Conservation (phyloP, 2,113 vertebrate species). For the Calyptomena viridis region DNA sequence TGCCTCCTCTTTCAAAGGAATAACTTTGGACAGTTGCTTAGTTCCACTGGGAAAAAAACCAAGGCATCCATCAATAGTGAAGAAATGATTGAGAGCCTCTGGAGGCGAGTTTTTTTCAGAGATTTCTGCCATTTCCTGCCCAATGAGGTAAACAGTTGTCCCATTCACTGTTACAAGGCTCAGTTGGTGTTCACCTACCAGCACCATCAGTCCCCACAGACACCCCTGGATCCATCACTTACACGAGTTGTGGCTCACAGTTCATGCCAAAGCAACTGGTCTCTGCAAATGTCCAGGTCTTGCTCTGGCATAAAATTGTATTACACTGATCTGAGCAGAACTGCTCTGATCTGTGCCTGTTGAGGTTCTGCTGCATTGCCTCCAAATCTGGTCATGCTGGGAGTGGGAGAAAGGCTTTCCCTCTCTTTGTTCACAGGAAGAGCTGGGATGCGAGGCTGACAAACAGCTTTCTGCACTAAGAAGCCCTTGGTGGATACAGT, state of each 20-base stretch:
- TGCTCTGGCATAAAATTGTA: not conserved
- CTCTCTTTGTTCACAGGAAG: not conserved
- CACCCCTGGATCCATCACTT: not conserved
- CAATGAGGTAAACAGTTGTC: not conserved
- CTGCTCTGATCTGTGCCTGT: not conserved
- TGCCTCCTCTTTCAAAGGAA: not conserved
- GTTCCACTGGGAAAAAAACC: not conserved
- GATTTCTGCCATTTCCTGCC: not conserved
- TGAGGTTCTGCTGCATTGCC: not conserved
- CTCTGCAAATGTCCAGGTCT: not conserved
- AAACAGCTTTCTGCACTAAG: not conserved
- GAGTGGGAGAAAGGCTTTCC: not conserved
- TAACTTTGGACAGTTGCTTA: not conserved
- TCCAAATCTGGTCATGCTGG: not conserved
- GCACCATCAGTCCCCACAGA: rapidly evolving
- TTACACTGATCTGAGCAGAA: not conserved
- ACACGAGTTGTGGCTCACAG: not conserved
- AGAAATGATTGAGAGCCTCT: not conserved
- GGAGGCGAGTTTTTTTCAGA: not conserved
- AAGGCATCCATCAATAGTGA: not conserved
- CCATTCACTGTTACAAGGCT: not conserved
- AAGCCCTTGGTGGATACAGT: not conserved
- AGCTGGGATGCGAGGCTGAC: not conserved
- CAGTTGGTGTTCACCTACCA: not conserved
- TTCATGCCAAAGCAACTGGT: rapidly evolving